Percentiles rank a stretch among this genome's conserved stretches.
These are phyloP conservation scores for Platygyra sinensis DNA, from an alignment of 64 coral and sea anemone species.

Conservation along the genomic window DNA sequence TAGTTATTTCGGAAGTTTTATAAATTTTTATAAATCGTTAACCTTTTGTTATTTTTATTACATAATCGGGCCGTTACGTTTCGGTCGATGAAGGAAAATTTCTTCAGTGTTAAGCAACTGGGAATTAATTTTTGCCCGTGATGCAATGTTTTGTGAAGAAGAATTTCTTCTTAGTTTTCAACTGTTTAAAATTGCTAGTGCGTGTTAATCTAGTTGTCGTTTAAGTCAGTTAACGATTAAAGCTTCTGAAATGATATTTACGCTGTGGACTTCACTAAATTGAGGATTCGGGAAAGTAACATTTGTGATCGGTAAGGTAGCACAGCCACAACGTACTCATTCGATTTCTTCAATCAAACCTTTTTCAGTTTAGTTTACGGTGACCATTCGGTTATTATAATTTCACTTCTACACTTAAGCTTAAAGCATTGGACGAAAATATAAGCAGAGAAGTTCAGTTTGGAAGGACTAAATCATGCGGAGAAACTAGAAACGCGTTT, in stretches of 20 bases:
- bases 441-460: too few relatives aligned
- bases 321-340: neutral
- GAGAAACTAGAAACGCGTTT: neutral
- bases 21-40: neutral
- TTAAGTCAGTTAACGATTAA: neutral
- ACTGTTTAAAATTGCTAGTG: slow-evolving; percentile 23
- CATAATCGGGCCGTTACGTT: neutral
- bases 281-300: too few relatives aligned
- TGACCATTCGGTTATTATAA: neutral
- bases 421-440: too few relatives aligned
- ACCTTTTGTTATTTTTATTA: neutral
- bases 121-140: neutral
- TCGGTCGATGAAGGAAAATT: neutral
- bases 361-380: neutral
- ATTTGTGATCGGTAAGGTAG: too few relatives aligned
- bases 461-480: neutral
- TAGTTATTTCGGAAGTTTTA: slow-evolving; percentile 4
- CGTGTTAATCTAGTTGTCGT: neutral
- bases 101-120: neutral
- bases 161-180: neutral
- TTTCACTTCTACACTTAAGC: neutral
- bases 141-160: slow-evolving; percentile 3
- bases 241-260: neutral
- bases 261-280: too few relatives aligned
- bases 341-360: neutral